Evolutionary conservation across 92 coral and sea anemone species (phyloP).

Genomic region (Heliopora coerulea): DNA sequence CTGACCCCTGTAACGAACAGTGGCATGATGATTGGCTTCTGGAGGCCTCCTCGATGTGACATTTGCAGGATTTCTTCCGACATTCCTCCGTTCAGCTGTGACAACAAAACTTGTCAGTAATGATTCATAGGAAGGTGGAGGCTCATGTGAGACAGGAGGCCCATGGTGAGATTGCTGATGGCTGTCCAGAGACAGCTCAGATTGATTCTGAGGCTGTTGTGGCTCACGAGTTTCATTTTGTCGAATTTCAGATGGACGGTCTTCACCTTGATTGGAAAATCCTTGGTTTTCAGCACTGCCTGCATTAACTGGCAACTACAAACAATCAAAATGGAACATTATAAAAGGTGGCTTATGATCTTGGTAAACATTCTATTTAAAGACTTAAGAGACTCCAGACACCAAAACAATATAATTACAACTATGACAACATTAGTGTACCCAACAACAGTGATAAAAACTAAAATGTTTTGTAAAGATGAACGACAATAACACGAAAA

Average conservation of each 20-base stretch:
- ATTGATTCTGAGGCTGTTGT: background rate
- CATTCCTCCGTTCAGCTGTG: background rate
- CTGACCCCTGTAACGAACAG: background rate
- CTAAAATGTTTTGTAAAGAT: no score
- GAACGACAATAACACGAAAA: no score
- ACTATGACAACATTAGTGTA: no score
- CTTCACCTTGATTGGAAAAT: background rate
- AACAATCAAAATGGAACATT: no score
- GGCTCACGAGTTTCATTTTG: no score
- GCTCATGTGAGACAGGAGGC: background rate
- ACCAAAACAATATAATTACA: no score
- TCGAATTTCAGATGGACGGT: background rate
- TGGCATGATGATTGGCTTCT: background rate
- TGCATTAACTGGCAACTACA: background rate
- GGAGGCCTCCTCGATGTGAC: background rate
- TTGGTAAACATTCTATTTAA: no score
- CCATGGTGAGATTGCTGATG: no score
- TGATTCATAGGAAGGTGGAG: background rate
- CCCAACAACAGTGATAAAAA: no score
- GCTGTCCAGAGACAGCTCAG: background rate
- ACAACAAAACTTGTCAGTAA: background rate
- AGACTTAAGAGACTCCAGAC: no score
- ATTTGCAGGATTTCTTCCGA: background rate
- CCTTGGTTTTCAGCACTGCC: background rate
- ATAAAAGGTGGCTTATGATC: no score